These are phyloP conservation scores for Myotis daubentonii DNA, from an alignment of 2,797 vertebrate genomes.

Conservation along the genomic window DNA sequence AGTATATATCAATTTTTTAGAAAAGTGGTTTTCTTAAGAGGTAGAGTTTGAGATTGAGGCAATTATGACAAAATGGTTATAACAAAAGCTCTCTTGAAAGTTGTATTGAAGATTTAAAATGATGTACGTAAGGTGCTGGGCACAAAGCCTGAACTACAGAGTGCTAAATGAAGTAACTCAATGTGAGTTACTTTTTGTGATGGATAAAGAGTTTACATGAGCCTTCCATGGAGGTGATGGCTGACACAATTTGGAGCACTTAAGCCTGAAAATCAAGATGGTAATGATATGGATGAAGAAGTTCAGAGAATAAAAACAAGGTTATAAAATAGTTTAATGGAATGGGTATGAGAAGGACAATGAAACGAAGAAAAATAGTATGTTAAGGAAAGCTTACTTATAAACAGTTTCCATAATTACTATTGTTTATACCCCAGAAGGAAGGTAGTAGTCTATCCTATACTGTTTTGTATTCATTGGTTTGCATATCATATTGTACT, in stretches of 20 bases:
- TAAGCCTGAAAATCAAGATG: not conserved
- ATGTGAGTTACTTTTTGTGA: not conserved
- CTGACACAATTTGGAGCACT: not conserved
- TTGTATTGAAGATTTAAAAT: not conserved
- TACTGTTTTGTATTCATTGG: not conserved
- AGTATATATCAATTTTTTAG: not conserved
- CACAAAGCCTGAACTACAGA: not conserved
- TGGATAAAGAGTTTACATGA: not conserved
- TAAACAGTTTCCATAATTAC: not conserved
- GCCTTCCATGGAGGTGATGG: not conserved
- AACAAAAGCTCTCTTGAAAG: not conserved
- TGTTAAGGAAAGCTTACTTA: not conserved
- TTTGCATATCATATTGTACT: not conserved
- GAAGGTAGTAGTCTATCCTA: not conserved
- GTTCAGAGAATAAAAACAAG: not conserved
- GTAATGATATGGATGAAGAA: not conserved
- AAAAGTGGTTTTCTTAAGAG: constrained; percentile 2
- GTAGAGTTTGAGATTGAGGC: not conserved
- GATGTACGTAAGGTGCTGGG: not conserved
- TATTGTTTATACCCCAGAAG: not conserved
- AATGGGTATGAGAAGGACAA: not conserved
- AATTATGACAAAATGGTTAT: not conserved
- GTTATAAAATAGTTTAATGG: not conserved
- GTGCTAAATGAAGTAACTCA: not conserved
- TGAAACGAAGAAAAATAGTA: not conserved